phyloP scores from a whole-genome alignment of 2,113 vertebrate species.

The Podilymbus podiceps region DNA sequence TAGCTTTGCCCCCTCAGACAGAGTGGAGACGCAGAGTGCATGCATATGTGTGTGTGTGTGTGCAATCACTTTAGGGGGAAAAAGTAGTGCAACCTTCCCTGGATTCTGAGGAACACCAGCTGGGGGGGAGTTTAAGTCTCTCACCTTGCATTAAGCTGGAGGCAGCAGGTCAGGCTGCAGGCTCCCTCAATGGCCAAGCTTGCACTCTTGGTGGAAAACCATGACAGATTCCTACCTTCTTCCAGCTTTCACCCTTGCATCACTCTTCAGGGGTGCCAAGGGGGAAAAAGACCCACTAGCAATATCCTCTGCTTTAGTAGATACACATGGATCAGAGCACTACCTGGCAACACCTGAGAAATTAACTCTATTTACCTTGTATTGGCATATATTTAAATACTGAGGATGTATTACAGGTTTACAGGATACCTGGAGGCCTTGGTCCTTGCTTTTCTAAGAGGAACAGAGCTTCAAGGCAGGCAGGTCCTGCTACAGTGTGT shows the following conservation, averaged over 20 bases:
- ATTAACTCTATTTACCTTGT: neutral
- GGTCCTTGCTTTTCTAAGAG: neutral
- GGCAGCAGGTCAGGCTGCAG: neutral
- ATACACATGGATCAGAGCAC: neutral
- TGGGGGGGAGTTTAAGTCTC: neutral
- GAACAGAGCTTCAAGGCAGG: neutral
- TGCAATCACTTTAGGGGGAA: too few relatives aligned
- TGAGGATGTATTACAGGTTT: neutral
- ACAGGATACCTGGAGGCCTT: neutral
- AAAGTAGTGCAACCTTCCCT: neutral
- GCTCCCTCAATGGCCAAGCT: neutral
- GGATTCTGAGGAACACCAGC: neutral
- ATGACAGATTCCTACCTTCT: neutral
- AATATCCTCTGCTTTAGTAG: neutral
- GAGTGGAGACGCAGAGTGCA: too few relatives aligned
- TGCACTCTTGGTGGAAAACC: neutral
- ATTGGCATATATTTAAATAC: neutral
- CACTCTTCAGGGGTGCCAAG: neutral
- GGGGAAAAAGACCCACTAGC: neutral
- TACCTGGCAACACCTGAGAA: neutral
- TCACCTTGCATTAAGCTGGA: neutral
- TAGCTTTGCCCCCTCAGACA: neutral
- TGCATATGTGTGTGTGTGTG: rapidly evolving
- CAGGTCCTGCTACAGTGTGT: rapidly evolving
- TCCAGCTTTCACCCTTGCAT: neutral